phyloP scores from a whole-genome alignment of 2,797 vertebrate genomes.

The Rhynchotus rufescens region DNA sequence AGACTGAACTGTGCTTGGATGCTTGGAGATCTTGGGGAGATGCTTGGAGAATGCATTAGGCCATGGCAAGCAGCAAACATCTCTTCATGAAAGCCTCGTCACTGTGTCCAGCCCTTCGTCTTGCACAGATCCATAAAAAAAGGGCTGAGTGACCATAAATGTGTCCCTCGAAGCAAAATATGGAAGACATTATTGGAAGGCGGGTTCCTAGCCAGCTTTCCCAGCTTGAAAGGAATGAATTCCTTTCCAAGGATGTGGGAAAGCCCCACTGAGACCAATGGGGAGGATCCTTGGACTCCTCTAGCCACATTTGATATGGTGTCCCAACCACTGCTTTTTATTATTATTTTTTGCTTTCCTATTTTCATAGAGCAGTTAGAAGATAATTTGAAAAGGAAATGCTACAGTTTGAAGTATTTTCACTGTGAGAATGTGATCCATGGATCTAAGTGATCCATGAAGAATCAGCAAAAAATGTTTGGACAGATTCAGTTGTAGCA shows the following conservation, averaged over 20 bases:
- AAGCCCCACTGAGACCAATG: conserved; percentile 47
- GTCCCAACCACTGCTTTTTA: conserved; percentile 18
- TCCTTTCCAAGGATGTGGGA: conserved; percentile 63
- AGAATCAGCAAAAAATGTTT: conserved; percentile 1
- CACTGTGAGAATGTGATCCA: background rate
- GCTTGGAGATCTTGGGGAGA: background rate
- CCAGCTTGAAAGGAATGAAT: conserved; percentile 37
- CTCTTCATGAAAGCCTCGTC: conserved; percentile 54
- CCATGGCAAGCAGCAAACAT: conserved; percentile 53
- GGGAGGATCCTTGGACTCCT: conserved; percentile 46
- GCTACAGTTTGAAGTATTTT: background rate
- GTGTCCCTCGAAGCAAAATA: conserved; percentile 69
- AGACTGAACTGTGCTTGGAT: background rate
- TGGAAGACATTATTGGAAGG: conserved; percentile 52
- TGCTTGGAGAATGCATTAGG: conserved; percentile 55
- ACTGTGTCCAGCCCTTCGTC: conserved; percentile 52
- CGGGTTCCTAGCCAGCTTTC: conserved; percentile 54
- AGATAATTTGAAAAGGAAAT: background rate
- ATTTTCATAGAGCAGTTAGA: conserved; percentile 27
- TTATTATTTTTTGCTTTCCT: conserved; percentile 41
- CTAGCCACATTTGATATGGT: conserved; percentile 27
- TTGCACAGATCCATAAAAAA: conserved; percentile 64
- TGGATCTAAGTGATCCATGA: background rate
- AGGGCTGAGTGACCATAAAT: conserved; percentile 54
- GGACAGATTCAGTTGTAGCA: background rate